Evolutionary conservation across 2,113 vertebrate genomes (phyloP).

Genomic region (Hemiprocne comata): DNA sequence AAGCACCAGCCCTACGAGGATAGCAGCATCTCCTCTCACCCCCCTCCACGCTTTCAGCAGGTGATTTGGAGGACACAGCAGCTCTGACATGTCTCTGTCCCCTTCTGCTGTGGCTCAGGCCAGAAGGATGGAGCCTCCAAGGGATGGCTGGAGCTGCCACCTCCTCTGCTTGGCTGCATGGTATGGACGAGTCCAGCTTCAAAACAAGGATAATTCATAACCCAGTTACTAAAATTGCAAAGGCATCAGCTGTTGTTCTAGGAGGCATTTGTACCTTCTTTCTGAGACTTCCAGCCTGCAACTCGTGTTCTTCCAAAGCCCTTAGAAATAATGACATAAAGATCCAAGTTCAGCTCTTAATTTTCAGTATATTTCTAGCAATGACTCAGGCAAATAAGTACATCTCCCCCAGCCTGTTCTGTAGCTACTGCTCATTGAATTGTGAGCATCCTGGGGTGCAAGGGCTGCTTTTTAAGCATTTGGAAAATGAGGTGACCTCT

Average conservation of each 20-base stretch:
- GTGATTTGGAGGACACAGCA: not conserved
- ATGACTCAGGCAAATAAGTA: not conserved
- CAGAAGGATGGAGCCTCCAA: not conserved
- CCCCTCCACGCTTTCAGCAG: rapidly evolving
- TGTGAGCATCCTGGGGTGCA: not conserved
- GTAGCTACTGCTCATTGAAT: not conserved
- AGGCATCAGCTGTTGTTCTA: too few relatives aligned
- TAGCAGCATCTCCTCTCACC: not conserved
- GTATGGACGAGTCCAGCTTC: not conserved
- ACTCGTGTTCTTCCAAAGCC: not conserved
- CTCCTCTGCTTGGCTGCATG: rapidly evolving
- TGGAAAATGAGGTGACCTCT: not conserved
- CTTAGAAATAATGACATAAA: not conserved
- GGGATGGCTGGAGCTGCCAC: not conserved
- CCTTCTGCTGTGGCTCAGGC: not conserved
- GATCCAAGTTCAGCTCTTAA: not conserved
- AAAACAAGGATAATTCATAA: rapidly evolving
- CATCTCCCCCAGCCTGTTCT: not conserved
- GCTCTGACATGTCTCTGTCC: not conserved
- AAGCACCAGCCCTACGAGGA: not conserved
- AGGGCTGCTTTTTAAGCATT: not conserved
- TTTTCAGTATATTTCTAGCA: not conserved
- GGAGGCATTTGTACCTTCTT: not conserved
- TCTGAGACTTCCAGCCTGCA: not conserved
- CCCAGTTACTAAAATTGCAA: not conserved